A percentile compares a stretch with the other conserved stretches of the same genome.
Conservation (phyloP, 2,888 invertebrate genomes). For the Tethea ocularis region DNA sequence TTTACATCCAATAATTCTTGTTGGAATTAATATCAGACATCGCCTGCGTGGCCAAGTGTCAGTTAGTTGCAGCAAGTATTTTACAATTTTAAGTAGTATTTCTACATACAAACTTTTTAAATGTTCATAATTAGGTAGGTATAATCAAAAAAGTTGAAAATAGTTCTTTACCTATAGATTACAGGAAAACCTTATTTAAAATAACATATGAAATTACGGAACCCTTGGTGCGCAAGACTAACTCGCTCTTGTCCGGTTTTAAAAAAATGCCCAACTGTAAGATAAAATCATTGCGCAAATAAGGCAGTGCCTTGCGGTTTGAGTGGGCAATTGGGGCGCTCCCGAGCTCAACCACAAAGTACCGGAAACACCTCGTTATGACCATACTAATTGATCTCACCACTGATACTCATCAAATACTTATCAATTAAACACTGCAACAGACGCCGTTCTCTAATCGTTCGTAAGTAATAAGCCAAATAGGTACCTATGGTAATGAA, state of each 20-base stretch:
- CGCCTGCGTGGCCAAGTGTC: not conserved
- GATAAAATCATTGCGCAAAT: not conserved
- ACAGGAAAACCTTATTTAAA: too few species aligned
- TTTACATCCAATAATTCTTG: not conserved
- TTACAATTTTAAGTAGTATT: too few species aligned
- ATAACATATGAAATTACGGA: too few species aligned
- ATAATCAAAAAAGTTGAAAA: too few species aligned
- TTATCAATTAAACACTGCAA: not conserved
- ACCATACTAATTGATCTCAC: not conserved
- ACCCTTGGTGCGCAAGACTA: too few species aligned
- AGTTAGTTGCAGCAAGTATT: too few species aligned
- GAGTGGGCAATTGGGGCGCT: constrained; percentile 1
- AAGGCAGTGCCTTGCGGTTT: not conserved
- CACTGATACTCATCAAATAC: not conserved
- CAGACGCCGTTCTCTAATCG: not conserved
- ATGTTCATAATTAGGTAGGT: too few species aligned
- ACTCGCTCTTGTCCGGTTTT: too few species aligned
- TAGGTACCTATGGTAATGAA: not conserved
- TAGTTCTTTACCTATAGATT: too few species aligned
- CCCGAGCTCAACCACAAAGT: not conserved
- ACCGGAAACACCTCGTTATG: not conserved
- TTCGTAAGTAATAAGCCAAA: not conserved
- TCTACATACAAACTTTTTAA: too few species aligned
- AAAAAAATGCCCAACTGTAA: too few species aligned
- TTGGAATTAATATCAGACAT: not conserved